Evolutionary conservation across 2,797 vertebrate genomes (phyloP), one percentile per base, ranked within the genome.

Genomic region (Falco columbarius): DNA sequence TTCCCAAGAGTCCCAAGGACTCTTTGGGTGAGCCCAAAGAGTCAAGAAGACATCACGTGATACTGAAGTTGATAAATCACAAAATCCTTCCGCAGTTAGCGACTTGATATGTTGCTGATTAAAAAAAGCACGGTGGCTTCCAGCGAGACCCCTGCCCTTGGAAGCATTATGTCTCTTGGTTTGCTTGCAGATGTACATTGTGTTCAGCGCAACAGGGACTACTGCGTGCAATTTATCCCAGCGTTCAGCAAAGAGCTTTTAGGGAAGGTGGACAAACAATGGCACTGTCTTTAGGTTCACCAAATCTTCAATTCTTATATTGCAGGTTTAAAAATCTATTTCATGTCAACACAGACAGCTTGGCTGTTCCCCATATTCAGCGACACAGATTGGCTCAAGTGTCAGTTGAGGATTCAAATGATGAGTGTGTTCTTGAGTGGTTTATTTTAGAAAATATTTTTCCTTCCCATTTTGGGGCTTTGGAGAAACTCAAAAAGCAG

Each of bases 211-310:
- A 19, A 4, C 2, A 6, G 62, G 61, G 20, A 5, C 40, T n/a
- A 56, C 13, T 7, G 67, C 3, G 2, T 16, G 44, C 7, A 1
- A 6, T 22, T 34, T 40, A 9, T 4, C 2, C 2, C 24, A 6
- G 26, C 24, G 32, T 32, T 81, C 72, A 49, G 18, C 36, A 36
- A 26, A 5, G 79, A 65, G 44, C 17, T 74, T 27, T 46, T 38
- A 67, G 24, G 24, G 73, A 47, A 21, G 40, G n/a, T 26, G 71
- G 20, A 19, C 36, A 51, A 44, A 10, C 18, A 44, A 22, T 29
- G 71, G 8, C 22, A 6, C 42, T 40, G 47, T 32, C 49, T 34
- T 30, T 8, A 32, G 71, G 12, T 30, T 56, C 14, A 5, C 29
- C 75, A 34, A 23, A 13, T 19, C 24, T 36, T n/a, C 42, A 20